Evolutionary conservation across 2,113 vertebrate species (phyloP).

Genomic region (Micronisus gabar): DNA sequence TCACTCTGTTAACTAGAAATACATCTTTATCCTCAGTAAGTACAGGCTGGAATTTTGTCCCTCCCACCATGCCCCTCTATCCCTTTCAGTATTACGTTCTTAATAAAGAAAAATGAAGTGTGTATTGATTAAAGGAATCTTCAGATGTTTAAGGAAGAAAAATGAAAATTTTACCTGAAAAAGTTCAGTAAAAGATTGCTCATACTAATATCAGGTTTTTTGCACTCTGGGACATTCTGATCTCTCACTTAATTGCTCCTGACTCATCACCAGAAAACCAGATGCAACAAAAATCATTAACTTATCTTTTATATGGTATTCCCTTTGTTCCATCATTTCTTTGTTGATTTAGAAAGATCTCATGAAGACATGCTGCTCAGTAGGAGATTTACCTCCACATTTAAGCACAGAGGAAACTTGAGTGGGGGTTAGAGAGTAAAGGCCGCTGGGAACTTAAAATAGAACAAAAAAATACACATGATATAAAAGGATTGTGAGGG

Average conservation of each 20-base stretch:
- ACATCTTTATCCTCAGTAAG: neutral
- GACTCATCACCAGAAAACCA: neutral
- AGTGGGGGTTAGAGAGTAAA: neutral
- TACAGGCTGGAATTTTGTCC: neutral
- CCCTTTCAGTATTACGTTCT: neutral
- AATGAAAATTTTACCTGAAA: neutral
- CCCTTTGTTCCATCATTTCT: neutral
- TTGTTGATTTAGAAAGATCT: neutral
- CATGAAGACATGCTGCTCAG: neutral
- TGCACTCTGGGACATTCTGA: neutral
- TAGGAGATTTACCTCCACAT: neutral
- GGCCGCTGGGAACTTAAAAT: neutral
- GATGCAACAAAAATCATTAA: neutral
- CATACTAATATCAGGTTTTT: neutral
- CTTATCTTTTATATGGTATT: neutral
- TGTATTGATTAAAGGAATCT: neutral
- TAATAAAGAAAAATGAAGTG: neutral
- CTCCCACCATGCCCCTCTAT: neutral
- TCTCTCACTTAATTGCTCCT: neutral
- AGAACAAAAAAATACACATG: neutral
- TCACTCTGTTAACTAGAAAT: neutral
- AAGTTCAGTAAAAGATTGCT: neutral
- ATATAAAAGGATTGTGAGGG: neutral
- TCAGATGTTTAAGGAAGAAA: neutral
- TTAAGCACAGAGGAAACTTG: neutral